Percentiles rank a stretch among this genome's conserved stretches.
Evolutionary conservation across 2,888 invertebrate genomes (phyloP).

Genomic region (Campoplex nolae): DNA sequence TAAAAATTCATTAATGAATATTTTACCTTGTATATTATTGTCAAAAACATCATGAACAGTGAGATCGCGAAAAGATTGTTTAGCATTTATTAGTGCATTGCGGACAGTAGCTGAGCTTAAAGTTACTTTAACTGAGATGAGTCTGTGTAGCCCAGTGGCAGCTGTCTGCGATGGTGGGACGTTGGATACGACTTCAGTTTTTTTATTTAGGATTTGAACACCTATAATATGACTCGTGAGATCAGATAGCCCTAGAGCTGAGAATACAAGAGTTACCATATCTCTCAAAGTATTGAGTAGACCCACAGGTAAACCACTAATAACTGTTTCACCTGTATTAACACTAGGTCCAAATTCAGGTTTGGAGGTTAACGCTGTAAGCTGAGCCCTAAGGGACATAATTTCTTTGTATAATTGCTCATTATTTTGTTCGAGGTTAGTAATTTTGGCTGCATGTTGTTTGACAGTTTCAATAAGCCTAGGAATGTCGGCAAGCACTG

Average conservation of each 20-base stretch:
- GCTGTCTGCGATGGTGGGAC: not conserved
- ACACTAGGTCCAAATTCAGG: not conserved
- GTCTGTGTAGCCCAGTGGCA: not conserved
- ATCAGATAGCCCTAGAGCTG: not conserved
- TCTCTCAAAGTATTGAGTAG: not conserved
- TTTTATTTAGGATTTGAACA: not conserved
- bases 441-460: too few species aligned
- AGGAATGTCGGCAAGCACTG: too few species aligned
- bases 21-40: not conserved
- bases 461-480: too few species aligned
- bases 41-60: not conserved
- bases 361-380: too few species aligned
- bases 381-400: too few species aligned
- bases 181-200: too few species aligned
- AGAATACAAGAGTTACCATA: not conserved
- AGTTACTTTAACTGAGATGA: not conserved
- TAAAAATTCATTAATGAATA: not conserved
- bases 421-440: too few species aligned
- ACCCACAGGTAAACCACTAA: not conserved
- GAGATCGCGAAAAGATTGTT: not conserved
- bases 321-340: not conserved
- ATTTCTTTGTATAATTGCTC: too few species aligned
- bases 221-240: not conserved
- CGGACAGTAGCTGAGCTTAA: not conserved
- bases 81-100: not conserved